Percentiles rank a stretch among this genome's conserved stretches.
Evolutionary conservation across 1,140 invertebrate species (phyloP).

Genomic region (Sesamia nonagrioides): DNA sequence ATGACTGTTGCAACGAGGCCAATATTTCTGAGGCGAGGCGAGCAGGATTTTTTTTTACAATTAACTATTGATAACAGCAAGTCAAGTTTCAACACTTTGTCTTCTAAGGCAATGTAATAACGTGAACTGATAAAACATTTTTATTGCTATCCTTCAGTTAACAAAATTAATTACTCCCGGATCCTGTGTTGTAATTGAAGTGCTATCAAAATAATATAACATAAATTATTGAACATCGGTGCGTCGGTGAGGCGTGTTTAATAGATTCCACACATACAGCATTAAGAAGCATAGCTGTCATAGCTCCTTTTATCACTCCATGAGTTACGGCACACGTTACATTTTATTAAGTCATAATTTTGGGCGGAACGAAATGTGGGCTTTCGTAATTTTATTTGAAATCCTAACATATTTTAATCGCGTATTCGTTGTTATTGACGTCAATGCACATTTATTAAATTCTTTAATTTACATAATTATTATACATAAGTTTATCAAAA

Average conservation of each 20-base stretch:
- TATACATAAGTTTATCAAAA: conserved; percentile 27
- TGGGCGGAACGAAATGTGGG: conserved; percentile 70
- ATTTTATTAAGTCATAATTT: conserved; percentile 82
- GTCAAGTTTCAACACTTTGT: conserved; percentile 1
- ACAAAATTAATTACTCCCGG: conserved; percentile 7
- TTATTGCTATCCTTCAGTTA: not conserved
- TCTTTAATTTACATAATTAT: conserved; percentile 54
- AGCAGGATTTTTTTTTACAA: too few relatives aligned
- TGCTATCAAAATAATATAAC: conserved; percentile 33
- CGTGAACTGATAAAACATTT: not conserved
- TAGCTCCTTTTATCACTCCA: conserved; percentile 67
- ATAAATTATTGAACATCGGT: conserved; percentile 21
- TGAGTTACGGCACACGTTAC: conserved; percentile 70
- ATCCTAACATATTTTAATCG: conserved; percentile 58
- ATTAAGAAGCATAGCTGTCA: conserved; percentile 64
- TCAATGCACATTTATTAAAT: conserved; percentile 48
- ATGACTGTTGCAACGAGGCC: not conserved
- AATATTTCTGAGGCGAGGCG: too few relatives aligned
- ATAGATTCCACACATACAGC: conserved; percentile 73
- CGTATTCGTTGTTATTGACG: conserved; percentile 49
- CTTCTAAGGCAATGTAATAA: not conserved
- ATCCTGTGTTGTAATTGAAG: conserved; percentile 29
- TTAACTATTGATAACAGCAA: not conserved
- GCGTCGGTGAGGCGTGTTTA: conserved; percentile 57
- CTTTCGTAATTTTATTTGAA: conserved; percentile 55